Evolutionary conservation across 2,113 vertebrate species (phyloP), one percentile per base, ranked within the genome.

Genomic region (Phylloscopus trochiloides): DNA sequence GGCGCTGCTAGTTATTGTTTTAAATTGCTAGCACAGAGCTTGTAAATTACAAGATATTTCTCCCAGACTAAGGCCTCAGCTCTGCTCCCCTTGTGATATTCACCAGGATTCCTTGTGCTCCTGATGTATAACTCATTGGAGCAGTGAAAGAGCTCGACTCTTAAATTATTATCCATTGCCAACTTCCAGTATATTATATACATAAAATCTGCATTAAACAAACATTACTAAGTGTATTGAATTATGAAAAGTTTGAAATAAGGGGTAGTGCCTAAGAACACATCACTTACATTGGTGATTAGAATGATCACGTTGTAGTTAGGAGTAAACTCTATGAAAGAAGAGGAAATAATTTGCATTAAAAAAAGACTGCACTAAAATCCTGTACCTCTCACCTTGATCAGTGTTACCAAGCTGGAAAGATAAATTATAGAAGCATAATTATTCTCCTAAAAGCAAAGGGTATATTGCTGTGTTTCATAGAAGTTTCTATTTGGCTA

Each of bases 1-100:
- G 88, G 91, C 90, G 72, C 66, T 95, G 91, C 96, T 96, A 93
- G 96, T 94, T 95, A 95, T 95, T 97, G 93, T 97, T 97, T 96
- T 95, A 97, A 96, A 97, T 95, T 94, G 91, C 80, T 88, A 82
- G 58, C 92, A 86, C 73, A 94, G 76, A 92, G 94, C 91, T 95
- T 96, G 86, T 95, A 93, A 95, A 96, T 96, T 92, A 93, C 73
- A 94, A 91, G 71, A 75, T 96, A 94, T 96, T 95, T 92, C 83
- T 97, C 75, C 63, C 62, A 84, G 93, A 88, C 58, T 80, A 71
- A 93, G 85, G 17, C 71, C 81, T 0, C 5, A 70, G 51, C 80
- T 90, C 78, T 65, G 77, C 36, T 88, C 67, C 61, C 22, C 61
- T 58, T 92, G 55, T 0, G 3, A 87, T 92, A 68, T 80, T 95